Evolutionary conservation across 2,888 invertebrate species (phyloP), one percentile per base, ranked within the genome.

Genomic region (Parnassius mnemosyne): DNA sequence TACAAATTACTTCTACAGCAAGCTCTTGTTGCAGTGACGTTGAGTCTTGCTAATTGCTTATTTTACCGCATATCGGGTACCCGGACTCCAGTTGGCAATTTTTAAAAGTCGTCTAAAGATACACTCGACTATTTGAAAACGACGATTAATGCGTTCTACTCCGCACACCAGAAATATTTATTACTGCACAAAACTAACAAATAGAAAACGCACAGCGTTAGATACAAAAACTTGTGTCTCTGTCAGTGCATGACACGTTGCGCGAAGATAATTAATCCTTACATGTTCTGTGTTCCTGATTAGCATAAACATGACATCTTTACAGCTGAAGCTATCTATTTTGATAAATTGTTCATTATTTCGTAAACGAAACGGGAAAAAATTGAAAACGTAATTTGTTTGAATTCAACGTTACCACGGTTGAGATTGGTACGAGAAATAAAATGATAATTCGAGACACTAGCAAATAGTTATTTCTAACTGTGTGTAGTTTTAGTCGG

Each of bases 241-340:
- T 56, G 55, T 56, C 55, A 56, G 34, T 43, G 13, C 10, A 16
- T 53, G 59, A 63, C 59, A 43, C 9, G 46, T 52, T 20, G 25
- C 46, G 59, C 44, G 42, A 53, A 10, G 57, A 43, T 60, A 59
- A 60, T 60, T 56, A 60, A 64, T 57, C 57, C 57, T 57, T 57
- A 49, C 57, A 53, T 54, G 59, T 54, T 53, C 43, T 64, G 56
- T 12, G 46, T 16, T 57, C 57, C 46, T 16, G 25, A 64, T 64
- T 61, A 61, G 9, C 60, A 64, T 60, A 61, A 61, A 60, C 60
- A 64, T 47, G 57, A 60, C 16, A 60, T 16, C 57, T 47, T n/a
- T 13, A 42, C 61, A 16, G 10, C 60, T 42, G 63, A 50, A 50
- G 49, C 41, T 10, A 13, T 57, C 60, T 61, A 53, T 43, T n/a